These are phyloP conservation scores for Cydia amplana DNA, from an alignment of 1,140 invertebrate species.

Conservation along the genomic window DNA sequence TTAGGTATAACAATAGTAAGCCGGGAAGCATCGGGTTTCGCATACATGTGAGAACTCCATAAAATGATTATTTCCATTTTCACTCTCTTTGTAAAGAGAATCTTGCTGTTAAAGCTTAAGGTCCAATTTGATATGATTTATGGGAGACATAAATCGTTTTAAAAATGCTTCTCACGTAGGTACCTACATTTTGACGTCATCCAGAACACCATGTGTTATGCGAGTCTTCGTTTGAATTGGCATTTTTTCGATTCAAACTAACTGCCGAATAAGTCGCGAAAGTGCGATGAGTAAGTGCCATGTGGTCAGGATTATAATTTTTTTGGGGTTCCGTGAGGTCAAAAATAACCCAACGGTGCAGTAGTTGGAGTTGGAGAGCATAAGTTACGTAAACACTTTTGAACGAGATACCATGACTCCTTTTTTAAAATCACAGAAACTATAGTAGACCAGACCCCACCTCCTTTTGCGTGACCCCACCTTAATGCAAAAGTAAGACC, in stretches of 20 bases:
- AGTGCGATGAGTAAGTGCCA: constrained; percentile 18
- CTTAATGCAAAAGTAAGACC: no score
- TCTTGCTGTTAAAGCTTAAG: not conserved
- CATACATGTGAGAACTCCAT: not conserved
- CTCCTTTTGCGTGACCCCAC: no score
- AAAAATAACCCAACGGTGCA: not conserved
- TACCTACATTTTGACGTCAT: not conserved
- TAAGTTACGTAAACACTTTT: not conserved
- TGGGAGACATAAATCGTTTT: no score
- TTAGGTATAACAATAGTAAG: constrained; percentile 14
- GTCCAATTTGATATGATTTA: not conserved
- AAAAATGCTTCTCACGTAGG: not conserved
- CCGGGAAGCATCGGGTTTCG: constrained; percentile 17
- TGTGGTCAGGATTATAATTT: not conserved
- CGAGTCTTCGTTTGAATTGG: not conserved
- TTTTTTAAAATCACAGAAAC: no score
- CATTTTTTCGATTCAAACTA: not conserved
- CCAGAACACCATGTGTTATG: constrained; percentile 1
- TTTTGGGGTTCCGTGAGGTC: not conserved
- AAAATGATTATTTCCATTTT: not conserved
- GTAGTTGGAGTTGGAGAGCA: not conserved
- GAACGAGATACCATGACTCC: no score
- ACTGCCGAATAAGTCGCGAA: constrained; percentile 5
- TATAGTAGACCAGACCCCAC: no score
- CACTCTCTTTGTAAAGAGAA: not conserved